phyloP scores from a whole-genome alignment of 2,888 invertebrate genomes.

The Alentia gelatinosa region DNA sequence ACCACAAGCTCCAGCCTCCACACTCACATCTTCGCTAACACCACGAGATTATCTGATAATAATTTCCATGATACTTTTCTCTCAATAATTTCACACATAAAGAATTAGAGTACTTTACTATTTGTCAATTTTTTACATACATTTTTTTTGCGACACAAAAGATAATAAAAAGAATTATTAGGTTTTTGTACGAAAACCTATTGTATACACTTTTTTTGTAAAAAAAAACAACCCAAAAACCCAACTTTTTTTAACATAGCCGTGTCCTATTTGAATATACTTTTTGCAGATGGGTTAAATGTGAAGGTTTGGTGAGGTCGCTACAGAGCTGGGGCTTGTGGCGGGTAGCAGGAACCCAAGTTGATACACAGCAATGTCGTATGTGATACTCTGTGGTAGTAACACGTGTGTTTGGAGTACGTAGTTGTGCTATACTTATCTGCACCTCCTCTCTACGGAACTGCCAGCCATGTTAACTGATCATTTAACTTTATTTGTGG shows the following conservation, averaged over 20 bases:
- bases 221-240: too few relatives aligned
- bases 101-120: neutral
- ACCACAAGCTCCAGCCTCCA: neutral
- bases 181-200: too few relatives aligned
- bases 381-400: too few relatives aligned
- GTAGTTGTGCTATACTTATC: neutral
- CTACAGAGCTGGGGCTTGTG: neutral
- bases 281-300: too few relatives aligned
- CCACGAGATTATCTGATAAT: too few relatives aligned
- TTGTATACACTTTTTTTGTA: too few relatives aligned
- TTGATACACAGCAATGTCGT: constrained; percentile 15
- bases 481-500: too few relatives aligned
- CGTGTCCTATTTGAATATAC: too few relatives aligned
- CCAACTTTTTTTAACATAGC: too few relatives aligned
- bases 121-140: neutral
- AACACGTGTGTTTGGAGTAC: neutral
- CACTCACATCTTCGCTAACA: too few relatives aligned
- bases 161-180: too few relatives aligned
- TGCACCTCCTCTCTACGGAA: constrained; percentile 3
- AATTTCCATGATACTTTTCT: neutral
- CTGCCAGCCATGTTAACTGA: too few relatives aligned
- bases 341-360: neutral
- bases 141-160: neutral
- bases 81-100: neutral
- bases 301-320: neutral